Base-by-base conservation (phyloP, 2,113 vertebrate genomes). In the Triplophysa dalaica region DNA sequence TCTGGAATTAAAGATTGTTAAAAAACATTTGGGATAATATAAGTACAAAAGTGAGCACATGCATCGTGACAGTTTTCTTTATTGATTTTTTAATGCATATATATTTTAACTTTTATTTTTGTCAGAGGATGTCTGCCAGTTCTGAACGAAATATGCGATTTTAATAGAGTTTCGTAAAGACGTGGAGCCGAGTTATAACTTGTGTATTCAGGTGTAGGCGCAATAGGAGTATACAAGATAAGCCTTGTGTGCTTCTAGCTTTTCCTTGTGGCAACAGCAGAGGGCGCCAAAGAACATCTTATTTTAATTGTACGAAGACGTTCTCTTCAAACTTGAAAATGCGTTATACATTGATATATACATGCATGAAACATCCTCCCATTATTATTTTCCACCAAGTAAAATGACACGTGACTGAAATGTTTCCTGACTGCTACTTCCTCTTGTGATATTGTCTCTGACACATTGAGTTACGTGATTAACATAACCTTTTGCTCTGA, bases 231-330 rank as follows among this genome's bases (percentile, higher is more conserved):
- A 50, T 50, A 2, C 13, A 13, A 50, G 33, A 38, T 7, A 0
- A 38, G 33, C 6, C 33, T 38, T 7, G 6, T 7, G 33, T 1
- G 33, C 33, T 38, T 38, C 6, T 7, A 38, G 58, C 48, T 4
- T 62, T 16, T 58, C 29, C 29, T 24, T 48, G 9, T 29, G 4
- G 22, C 41, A 63, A 45, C 58, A 75, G 72, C 58, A 75, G 72
- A 75, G 56, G 58, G 72, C 8, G 58, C 72, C 72, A 75, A 50
- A 62, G 19, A 62, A 41, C 16, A 75, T 10, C 33, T 19, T 60
- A 7, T 26, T 33, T 38, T 24, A 22, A 21, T 38, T 60, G 4
- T 3, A 43, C 2, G 5, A 2, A 56, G 26, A 8, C 2, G 1
- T 58, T 22, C 14, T 12, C n/a, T 21, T 38, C 17, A 26, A 29